Evolutionary conservation across 2,797 vertebrate genomes (phyloP).

Genomic region (Phrynocephalus vlangalii): DNA sequence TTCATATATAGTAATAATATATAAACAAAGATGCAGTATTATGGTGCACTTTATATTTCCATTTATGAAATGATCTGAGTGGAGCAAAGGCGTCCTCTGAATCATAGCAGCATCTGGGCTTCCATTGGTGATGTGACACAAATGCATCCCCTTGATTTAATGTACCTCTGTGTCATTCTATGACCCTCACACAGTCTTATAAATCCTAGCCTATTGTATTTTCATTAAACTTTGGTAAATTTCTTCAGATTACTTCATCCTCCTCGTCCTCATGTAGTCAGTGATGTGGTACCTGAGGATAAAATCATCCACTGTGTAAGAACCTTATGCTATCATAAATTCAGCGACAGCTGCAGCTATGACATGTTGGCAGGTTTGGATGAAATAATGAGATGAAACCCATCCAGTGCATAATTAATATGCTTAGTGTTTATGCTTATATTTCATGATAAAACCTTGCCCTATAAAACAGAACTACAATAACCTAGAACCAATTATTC

Average conservation of each 20-base stretch:
- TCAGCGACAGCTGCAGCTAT: conserved; percentile 37
- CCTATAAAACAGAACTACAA: conserved; percentile 24
- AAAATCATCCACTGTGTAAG: conserved; percentile 55
- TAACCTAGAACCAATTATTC: conserved; percentile 26
- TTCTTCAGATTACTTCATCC: conserved; percentile 16
- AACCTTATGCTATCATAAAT: conserved; percentile 41
- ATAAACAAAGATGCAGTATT: neutral
- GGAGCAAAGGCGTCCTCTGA: neutral
- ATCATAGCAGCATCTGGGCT: neutral
- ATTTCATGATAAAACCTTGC: conserved; percentile 17
- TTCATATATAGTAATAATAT: neutral
- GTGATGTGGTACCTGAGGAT: conserved; percentile 39
- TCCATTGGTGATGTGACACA: neutral
- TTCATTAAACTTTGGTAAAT: conserved; percentile 24
- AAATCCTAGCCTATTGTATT: conserved; percentile 7
- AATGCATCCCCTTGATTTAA: conserved; percentile 10
- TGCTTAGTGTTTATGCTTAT: conserved; percentile 38
- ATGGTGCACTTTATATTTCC: neutral
- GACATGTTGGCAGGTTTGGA: conserved; percentile 50
- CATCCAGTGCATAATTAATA: conserved; percentile 37
- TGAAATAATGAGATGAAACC: conserved; percentile 47
- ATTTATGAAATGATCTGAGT: neutral
- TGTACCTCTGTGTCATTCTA: neutral
- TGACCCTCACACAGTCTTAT: neutral
- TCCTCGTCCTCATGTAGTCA: conserved; percentile 33